phyloP scores from a whole-genome alignment of 2,888 invertebrate species.

The Cenopis cana region DNA sequence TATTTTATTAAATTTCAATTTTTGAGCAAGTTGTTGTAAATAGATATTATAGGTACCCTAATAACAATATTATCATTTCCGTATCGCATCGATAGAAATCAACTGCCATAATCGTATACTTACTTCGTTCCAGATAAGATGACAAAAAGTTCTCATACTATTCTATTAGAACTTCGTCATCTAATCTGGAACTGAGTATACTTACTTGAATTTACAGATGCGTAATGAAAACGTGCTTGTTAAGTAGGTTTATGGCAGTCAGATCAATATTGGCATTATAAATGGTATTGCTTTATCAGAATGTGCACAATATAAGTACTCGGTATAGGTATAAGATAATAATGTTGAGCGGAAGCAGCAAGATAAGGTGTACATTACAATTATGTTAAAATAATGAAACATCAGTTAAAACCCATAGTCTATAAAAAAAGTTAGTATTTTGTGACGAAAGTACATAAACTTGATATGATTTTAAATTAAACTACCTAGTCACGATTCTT shows the following conservation, averaged over 20 bases:
- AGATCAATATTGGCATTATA: not conserved
- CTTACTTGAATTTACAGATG: not conserved
- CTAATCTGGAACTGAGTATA: no score
- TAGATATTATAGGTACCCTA: no score
- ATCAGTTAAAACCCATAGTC: not conserved
- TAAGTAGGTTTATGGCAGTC: not conserved
- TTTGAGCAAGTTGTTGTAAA: no score
- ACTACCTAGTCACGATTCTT: constrained; percentile 10
- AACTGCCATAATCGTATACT: no score
- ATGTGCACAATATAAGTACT: no score
- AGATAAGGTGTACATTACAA: constrained; percentile 9
- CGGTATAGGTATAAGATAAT: not conserved
- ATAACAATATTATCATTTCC: no score
- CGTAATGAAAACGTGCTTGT: not conserved
- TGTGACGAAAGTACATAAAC: not conserved
- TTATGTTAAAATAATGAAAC: not conserved
- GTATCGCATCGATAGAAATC: not conserved
- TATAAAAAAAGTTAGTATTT: not conserved
- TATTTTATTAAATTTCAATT: no score
- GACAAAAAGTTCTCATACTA: no score
- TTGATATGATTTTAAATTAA: not conserved
- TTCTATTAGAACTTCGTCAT: no score
- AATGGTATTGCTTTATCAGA: no score
- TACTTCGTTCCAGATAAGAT: no score
- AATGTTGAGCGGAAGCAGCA: constrained; percentile 7